A percentile compares a stretch with the other conserved stretches of the same genome.
Evolutionary conservation across 2,113 vertebrate species (phyloP).

Genomic region (Ploceus nigricollis): DNA sequence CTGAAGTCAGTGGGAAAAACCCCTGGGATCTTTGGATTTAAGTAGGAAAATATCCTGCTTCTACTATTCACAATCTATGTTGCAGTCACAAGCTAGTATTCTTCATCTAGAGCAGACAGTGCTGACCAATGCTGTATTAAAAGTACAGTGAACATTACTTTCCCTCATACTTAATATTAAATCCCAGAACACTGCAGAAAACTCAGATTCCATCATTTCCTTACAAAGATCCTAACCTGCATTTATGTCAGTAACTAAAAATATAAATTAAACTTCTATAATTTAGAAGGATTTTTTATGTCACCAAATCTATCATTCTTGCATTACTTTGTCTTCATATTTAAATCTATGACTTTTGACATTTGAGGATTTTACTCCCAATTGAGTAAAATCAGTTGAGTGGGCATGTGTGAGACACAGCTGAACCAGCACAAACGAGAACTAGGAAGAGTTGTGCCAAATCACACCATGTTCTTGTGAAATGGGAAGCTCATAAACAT

Average conservation of each 20-base stretch:
- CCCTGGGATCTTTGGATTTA: neutral
- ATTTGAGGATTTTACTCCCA: slow-evolving; percentile 32
- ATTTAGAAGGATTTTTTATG: neutral
- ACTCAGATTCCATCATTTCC: neutral
- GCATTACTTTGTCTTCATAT: neutral
- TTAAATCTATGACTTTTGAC: neutral
- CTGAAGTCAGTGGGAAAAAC: neutral
- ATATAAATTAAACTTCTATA: neutral
- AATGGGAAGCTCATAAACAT: neutral
- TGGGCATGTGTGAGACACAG: slow-evolving; percentile 38
- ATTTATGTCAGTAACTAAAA: neutral
- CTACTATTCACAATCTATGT: neutral
- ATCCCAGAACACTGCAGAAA: neutral
- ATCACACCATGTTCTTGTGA: slow-evolving; percentile 36
- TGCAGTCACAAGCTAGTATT: neutral
- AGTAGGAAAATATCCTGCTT: neutral
- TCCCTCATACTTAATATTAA: neutral
- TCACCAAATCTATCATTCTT: neutral
- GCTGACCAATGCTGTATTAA: neutral
- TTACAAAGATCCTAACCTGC: neutral
- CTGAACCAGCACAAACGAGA: slow-evolving; percentile 19
- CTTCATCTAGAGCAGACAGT: neutral
- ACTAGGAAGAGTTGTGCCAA: slow-evolving; percentile 18
- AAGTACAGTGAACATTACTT: neutral
- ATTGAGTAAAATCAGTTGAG: slow-evolving; percentile 17